These are phyloP conservation scores for Geodia barretti DNA, from an alignment of 37 sponge, comb jelly and placozoan genomes.

Conservation along the genomic window DNA sequence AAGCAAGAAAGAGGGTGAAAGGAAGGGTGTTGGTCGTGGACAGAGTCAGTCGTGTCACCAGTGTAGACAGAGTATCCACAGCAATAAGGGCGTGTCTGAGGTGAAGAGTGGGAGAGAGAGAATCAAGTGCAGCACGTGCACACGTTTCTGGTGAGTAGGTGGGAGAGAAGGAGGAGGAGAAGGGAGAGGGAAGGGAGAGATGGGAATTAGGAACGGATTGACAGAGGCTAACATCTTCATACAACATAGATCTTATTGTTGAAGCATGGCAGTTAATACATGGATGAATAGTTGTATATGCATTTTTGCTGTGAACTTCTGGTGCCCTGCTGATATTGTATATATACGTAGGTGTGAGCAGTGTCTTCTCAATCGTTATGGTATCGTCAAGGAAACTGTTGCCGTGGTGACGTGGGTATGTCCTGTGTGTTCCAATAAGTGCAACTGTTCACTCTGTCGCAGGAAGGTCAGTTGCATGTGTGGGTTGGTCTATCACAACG, in stretches of 20 bases:
- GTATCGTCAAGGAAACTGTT: slow-evolving; percentile 18
- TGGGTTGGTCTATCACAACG: no score
- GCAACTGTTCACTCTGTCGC: slow-evolving; percentile 72
- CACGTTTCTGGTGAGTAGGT: slow-evolving; percentile 53
- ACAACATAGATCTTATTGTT: no score
- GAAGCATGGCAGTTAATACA: no score
- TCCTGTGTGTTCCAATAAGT: slow-evolving; percentile 53
- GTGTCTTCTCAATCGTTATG: slow-evolving; percentile 66
- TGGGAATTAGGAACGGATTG: no score
- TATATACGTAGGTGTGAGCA: slow-evolving; percentile 54
- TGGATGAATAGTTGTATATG: no score
- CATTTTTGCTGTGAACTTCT: background rate
- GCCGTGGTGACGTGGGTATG: slow-evolving; percentile 34
- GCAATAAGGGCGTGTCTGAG: slow-evolving; percentile 59
- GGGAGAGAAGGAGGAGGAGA: background rate
- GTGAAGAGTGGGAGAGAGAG: slow-evolving; percentile 49
- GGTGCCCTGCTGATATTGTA: background rate
- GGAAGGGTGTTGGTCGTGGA: slow-evolving; percentile 9
- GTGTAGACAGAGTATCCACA: slow-evolving; percentile 69
- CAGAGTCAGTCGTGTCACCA: slow-evolving; percentile 75
- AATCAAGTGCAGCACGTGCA: slow-evolving; percentile 58
- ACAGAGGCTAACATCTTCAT: no score
- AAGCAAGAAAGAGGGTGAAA: background rate
- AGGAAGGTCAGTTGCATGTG: slow-evolving; percentile 56
- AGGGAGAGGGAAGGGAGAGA: no score